Evolutionary conservation across 1,140 invertebrate species (phyloP).

Genomic region (Trichomalopsis sarcophagae): DNA sequence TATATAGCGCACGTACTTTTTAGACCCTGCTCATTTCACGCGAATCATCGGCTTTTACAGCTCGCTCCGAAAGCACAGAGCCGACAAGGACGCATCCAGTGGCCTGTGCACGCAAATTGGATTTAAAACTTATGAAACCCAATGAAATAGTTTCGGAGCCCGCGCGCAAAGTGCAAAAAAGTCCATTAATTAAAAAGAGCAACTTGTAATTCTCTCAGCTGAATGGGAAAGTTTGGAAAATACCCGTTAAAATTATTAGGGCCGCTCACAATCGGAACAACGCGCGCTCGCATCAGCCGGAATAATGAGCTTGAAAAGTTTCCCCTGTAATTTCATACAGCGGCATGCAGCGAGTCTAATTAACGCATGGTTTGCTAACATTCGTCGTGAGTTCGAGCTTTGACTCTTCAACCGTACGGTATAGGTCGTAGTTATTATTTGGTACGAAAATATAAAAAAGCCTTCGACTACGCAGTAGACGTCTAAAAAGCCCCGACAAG

Average conservation of each 20-base stretch:
- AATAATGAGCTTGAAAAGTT: conserved; percentile 16
- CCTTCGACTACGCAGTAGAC: too few species aligned
- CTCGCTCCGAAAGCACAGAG: too few species aligned
- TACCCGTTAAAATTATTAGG: conserved; percentile 9
- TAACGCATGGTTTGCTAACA: background rate
- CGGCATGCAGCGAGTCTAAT: background rate
- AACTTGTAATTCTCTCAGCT: conserved; percentile 5
- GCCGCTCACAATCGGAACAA: background rate
- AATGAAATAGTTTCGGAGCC: conserved; percentile 23
- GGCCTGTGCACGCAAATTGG: background rate
- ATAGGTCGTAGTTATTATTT: too few species aligned
- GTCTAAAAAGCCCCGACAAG: too few species aligned
- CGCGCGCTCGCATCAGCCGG: background rate
- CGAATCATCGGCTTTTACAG: background rate
- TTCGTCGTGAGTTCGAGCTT: too few species aligned
- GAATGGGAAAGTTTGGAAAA: conserved; percentile 14
- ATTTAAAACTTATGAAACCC: conserved; percentile 21
- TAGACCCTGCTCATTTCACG: background rate
- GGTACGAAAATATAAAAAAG: too few species aligned
- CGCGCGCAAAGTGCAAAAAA: background rate
- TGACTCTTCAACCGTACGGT: too few species aligned
- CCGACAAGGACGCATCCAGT: background rate
- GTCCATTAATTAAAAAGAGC: conserved; percentile 18
- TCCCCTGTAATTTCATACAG: conserved; percentile 10
- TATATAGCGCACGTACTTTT: background rate